Percentiles rank a stretch among this genome's conserved stretches.
phyloP scores from a whole-genome alignment of 2,797 vertebrate genomes.

The Glossophaga mutica region DNA sequence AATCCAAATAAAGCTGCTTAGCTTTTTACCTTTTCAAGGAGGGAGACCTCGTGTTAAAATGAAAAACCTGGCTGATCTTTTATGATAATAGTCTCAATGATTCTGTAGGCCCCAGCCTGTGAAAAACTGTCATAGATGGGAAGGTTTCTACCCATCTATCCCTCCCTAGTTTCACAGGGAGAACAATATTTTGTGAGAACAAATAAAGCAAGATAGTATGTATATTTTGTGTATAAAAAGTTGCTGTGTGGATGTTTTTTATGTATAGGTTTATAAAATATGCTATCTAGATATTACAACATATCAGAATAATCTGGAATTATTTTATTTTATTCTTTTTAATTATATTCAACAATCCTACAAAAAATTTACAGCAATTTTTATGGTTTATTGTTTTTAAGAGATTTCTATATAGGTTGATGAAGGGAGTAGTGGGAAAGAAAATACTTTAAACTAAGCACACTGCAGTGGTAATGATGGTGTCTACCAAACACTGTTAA shows the following conservation, averaged over 20 bases:
- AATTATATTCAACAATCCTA: neutral
- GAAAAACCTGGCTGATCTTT: neutral
- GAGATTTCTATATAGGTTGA: neutral
- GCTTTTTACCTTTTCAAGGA: neutral
- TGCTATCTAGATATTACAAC: neutral
- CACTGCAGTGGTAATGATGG: neutral
- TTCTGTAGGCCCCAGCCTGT: neutral
- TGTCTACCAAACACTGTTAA: neutral
- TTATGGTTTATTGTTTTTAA: neutral
- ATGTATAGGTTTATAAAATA: neutral
- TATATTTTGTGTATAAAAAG: slow-evolving; percentile 17
- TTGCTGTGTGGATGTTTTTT: neutral
- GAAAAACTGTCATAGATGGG: neutral
- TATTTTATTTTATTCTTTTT: slow-evolving; percentile 15
- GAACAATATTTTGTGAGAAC: neutral
- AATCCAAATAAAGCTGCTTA: neutral
- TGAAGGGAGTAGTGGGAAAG: neutral
- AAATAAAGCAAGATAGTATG: slow-evolving; percentile 16
- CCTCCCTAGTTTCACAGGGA: neutral
- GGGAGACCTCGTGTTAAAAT: neutral
- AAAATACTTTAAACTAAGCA: neutral
- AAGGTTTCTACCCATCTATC: neutral
- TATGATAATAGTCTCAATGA: neutral
- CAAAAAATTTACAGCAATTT: neutral
- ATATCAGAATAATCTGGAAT: neutral